Base-by-base conservation (phyloP, 2,888 invertebrate species). In the Steinernema scapterisci region DNA sequence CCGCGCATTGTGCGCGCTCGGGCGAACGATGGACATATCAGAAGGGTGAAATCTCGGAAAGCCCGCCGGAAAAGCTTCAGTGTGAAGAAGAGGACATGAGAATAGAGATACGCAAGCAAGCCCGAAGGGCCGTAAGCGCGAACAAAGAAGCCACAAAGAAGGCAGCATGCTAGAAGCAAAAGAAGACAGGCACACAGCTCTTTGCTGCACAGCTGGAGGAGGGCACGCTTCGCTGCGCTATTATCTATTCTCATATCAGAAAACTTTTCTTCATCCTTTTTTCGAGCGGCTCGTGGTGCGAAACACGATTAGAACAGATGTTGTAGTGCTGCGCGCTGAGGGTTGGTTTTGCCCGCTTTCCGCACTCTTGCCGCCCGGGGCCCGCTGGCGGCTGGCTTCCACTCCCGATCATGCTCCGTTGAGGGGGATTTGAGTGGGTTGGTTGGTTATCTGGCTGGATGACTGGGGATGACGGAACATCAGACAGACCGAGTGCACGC, bases 201-300 rank as follows among this genome's bases (percentile, higher is more conserved):
- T n/a, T n/a, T n/a, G n/a, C n/a, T n/a, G n/a, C n/a, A n/a, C 63
- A 31, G 63, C 63, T 63, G 63, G 63, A 63, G 63, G n/a, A n/a
- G 25, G 27, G 31, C 63, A 63, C 31, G 31, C 63, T 63, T 63
- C 63, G 31, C 63, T 13, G 63, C 63, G 21, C 63, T 63, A 63
- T 63, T 63, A 63, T 63, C 63, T 63, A 27, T 63, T 9, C 63
- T 63, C 63, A 63, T 38, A 63, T 27, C 63, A 63, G 31, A 63
- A 31, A 63, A 63, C 27, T 31, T 63, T 27, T 52, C 52, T 52
- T 52, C 23, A 38, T 38, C 11, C 23, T 52, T 52, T 52, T 52
- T 52, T 9, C 52, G 23, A 23, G 21, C 2, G 2, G 52, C 52
- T 19, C 52, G 52, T 11, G 23, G 11, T 19, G 11, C 11, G 48